Evolutionary conservation across 2,797 vertebrate genomes (phyloP).

Genomic region (Graptemys geographica): DNA sequence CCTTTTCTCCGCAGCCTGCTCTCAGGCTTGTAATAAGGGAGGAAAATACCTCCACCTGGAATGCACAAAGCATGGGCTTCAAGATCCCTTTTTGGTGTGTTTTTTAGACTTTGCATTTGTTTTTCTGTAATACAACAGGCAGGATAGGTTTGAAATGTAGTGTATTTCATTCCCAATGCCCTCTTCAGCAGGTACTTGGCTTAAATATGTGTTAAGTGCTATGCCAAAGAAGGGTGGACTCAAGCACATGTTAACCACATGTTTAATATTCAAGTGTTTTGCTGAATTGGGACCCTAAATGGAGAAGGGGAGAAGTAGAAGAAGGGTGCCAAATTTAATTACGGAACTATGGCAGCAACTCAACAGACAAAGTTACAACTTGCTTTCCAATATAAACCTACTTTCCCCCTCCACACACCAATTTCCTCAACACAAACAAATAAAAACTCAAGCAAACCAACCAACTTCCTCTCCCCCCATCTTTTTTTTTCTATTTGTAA

Average conservation of each 20-base stretch:
- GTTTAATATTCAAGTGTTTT: fast-evolving
- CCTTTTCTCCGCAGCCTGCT: neutral
- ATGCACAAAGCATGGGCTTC: neutral
- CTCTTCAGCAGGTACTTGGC: neutral
- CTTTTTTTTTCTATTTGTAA: fast-evolving
- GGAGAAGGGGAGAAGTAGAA: neutral
- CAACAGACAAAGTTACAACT: neutral
- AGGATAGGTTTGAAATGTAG: neutral
- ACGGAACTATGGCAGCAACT: fast-evolving
- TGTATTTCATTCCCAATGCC: neutral
- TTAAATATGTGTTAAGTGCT: neutral
- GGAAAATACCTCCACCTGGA: neutral
- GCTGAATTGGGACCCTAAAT: fast-evolving
- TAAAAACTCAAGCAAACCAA: neutral
- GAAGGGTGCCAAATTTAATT: neutral
- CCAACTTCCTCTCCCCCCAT: neutral
- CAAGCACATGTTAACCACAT: too few species aligned
- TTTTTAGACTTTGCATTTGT: neutral
- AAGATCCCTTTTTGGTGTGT: neutral
- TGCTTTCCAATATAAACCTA: fast-evolving
- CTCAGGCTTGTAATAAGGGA: neutral
- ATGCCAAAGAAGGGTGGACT: too few species aligned
- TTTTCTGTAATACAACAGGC: neutral
- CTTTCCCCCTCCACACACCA: neutral
- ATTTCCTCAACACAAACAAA: fast-evolving